Percentiles rank a stretch among this genome's conserved stretches.
These are phyloP conservation scores for Rhagophthalmus giganteus DNA, from an alignment of 2,888 invertebrate species.

Conservation along the genomic window DNA sequence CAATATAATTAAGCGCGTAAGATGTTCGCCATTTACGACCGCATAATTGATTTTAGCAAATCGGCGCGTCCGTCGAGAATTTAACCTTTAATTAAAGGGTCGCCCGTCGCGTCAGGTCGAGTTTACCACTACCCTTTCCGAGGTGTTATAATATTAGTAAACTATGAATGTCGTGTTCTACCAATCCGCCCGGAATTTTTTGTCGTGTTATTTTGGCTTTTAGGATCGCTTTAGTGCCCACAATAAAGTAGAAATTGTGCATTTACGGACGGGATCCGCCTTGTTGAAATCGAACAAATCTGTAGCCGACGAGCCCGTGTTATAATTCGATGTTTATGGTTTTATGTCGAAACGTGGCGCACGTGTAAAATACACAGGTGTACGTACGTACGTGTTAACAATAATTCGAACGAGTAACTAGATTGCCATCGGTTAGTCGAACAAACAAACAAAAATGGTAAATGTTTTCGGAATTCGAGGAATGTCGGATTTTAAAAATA, in stretches of 20 bases:
- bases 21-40: too few relatives aligned
- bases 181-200: conserved; percentile 16
- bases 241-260: conserved; percentile 23
- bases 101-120: too few relatives aligned
- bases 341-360: conserved; percentile 29
- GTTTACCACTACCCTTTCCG: conserved; percentile 1
- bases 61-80: too few relatives aligned
- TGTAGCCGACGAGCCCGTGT: conserved; percentile 14
- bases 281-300: conserved; percentile 23
- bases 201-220: conserved; percentile 21
- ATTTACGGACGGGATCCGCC: conserved; percentile 12
- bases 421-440: too few relatives aligned
- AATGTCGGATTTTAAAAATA: background rate
- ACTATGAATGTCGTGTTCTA: conserved; percentile 10
- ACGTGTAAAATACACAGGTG: conserved; percentile 27
- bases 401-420: conserved; percentile 8
- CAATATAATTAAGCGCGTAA: too few relatives aligned
- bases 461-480: background rate
- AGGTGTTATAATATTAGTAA: conserved; percentile 18
- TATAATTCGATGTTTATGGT: conserved; percentile 30
- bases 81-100: too few relatives aligned
- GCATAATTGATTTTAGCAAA: too few relatives aligned
- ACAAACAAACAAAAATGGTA: background rate
- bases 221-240: conserved; percentile 27
- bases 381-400: conserved; percentile 19